Conservation (phyloP, 2,113 vertebrate species). For the Tychaedon coryphoeus region DNA sequence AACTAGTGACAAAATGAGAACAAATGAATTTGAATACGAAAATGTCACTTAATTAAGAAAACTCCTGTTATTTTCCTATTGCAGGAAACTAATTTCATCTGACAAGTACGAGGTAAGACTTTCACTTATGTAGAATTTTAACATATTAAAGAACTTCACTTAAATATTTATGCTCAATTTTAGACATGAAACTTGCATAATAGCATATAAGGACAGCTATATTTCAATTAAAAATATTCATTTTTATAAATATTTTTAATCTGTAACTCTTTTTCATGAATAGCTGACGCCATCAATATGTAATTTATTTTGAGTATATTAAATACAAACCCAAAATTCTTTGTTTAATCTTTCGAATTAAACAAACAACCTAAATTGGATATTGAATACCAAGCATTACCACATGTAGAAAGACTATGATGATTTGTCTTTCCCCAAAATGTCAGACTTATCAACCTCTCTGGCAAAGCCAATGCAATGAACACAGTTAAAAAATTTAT, state of each 20-base stretch:
- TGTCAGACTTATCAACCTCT: neutral
- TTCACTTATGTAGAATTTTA: neutral
- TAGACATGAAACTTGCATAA: neutral
- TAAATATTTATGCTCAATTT: neutral
- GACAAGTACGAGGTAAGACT: neutral
- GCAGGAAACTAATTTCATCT: neutral
- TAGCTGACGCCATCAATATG: neutral
- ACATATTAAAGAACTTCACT: neutral
- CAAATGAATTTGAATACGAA: neutral
- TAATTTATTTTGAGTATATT: neutral
- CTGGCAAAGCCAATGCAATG: neutral
- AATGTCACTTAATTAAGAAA: neutral
- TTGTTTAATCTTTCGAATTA: neutral
- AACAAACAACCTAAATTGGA: too few relatives aligned
- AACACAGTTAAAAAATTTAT: neutral
- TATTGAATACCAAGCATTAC: too few relatives aligned
- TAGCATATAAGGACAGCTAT: neutral
- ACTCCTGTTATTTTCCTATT: neutral
- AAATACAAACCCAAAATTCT: neutral
- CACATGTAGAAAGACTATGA: neutral
- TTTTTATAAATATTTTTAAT: neutral
- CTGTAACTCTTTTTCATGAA: neutral
- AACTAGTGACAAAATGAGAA: neutral
- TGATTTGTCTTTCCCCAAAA: neutral
- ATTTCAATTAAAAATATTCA: neutral